phyloP scores from a whole-genome alignment of 2,888 invertebrate species.

The Rhyacophila evoluta region DNA sequence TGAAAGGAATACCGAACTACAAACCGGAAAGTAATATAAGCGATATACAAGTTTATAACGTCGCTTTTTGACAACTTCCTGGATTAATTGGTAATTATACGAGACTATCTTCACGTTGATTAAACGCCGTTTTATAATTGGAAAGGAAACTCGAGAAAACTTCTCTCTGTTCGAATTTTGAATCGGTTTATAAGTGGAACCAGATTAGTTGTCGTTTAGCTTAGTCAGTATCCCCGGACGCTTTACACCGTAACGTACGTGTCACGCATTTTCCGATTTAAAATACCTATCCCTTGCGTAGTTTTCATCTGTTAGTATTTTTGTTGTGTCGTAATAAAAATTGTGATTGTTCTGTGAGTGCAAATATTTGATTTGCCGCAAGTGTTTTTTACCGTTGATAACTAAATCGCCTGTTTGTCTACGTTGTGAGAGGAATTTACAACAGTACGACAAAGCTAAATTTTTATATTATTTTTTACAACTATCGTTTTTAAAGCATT shows the following conservation, averaged over 20 bases:
- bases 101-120: constrained; percentile 14
- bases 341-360: constrained; percentile 4
- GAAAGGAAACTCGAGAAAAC: constrained; percentile 16
- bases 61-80: constrained; percentile 6
- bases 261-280: constrained; percentile 16
- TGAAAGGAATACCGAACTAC: background rate
- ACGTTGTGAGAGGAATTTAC: background rate
- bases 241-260: constrained; percentile 35
- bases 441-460: background rate
- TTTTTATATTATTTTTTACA: background rate
- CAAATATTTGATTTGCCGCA: background rate
- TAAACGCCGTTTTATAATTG: background rate
- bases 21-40: background rate
- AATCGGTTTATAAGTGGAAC: constrained; percentile 7
- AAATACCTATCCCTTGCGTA: background rate
- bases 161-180: background rate
- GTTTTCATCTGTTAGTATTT: background rate
- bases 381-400: background rate
- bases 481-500: background rate
- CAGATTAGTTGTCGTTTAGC: constrained; percentile 19
- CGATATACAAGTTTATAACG: background rate
- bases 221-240: constrained; percentile 40
- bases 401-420: background rate
- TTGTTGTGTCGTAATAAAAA: background rate
- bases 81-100: constrained; percentile 17